Conservation (phyloP, 1,140 invertebrate genomes). For the Drosophila kurseongensis region DNA sequence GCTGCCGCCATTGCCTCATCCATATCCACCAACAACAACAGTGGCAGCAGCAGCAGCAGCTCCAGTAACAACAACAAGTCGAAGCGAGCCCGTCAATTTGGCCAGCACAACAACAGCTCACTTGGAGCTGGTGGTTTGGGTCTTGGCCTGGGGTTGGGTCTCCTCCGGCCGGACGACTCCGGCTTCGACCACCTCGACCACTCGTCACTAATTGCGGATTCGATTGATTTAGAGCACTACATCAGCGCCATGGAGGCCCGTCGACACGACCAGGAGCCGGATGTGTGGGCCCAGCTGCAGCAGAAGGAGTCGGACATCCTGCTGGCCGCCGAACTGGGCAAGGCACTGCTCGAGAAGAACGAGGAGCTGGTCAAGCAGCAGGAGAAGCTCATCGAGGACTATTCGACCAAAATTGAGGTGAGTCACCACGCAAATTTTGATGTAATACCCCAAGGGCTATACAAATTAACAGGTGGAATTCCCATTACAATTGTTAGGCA, state of each 20-base stretch:
- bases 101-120: slow-evolving; percentile 10
- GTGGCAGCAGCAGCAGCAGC: slow-evolving; percentile 36
- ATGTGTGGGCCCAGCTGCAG: slow-evolving; percentile 93
- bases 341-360: slow-evolving; percentile 97
- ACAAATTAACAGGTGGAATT: neutral
- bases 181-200: slow-evolving; percentile 60
- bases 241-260: slow-evolving; percentile 86
- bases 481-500: neutral
- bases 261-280: slow-evolving; percentile 86
- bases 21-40: slow-evolving; percentile 72
- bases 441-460: neutral
- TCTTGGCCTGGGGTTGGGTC: neutral
- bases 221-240: slow-evolving; percentile 86
- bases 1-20: slow-evolving; percentile 79
- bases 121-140: neutral
- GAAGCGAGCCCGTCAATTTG: slow-evolving; percentile 49
- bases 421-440: slow-evolving; percentile 68
- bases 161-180: slow-evolving; percentile 44
- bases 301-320: slow-evolving; percentile 97
- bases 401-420: slow-evolving; percentile 96
- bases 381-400: slow-evolving; percentile 94
- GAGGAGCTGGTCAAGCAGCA: slow-evolving; percentile 95
- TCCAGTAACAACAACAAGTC: slow-evolving; percentile 48
- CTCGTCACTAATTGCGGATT: slow-evolving; percentile 74
- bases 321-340: slow-evolving; percentile 96